Base-by-base conservation (phyloP, 2,113 vertebrate species). In the Peromyscus polionotus region DNA sequence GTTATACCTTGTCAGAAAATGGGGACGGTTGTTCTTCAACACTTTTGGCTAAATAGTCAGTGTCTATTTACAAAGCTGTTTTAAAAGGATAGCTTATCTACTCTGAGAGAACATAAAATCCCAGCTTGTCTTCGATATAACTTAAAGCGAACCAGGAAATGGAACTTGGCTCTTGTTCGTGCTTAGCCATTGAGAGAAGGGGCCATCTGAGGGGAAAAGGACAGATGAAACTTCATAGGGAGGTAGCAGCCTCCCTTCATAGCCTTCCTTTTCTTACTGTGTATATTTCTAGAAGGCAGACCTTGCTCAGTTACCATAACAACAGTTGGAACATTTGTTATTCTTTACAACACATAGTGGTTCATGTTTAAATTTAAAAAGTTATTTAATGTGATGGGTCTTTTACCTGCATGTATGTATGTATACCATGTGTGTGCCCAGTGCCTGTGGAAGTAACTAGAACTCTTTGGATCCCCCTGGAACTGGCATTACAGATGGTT, bases 81-180 rank as follows among this genome's bases (percentile, higher is more conserved):
- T 97, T 75, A n/a, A 95, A 97, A 93, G 11, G 10, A 7, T 80
- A 80, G 68, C 9, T 89, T 92, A 17, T 51, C 68, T 92, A 88
- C 88, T 92, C 96, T 19, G 67, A 81, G 42, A 91, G 28, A 95
- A 45, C 67, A 77, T 92, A 97, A 93, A 97, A 97, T 76, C n/a
- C 13, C 59, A 88, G 12, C 45, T 67, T 93, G 51, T 36, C 94
- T 95, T 88, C 75, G 24, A 88, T 88, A 57, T 95, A 19, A 19
- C 61, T 75, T 92, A 88, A 93, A 97, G 63, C 28, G 36, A 90
- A 57, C 7, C 59, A 88, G 45, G 57, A 31, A 84, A 88, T 68
- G 65, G 26, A 26, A 92, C 87, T 92, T 93, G 63, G 45, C 28
- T 77, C 57, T 93, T 93, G 45, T 84, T 14, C 4, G 54, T 90